These are phyloP conservation scores for Xanthorhoe spadicearia DNA, from an alignment of 2,888 invertebrate species.

Conservation along the genomic window DNA sequence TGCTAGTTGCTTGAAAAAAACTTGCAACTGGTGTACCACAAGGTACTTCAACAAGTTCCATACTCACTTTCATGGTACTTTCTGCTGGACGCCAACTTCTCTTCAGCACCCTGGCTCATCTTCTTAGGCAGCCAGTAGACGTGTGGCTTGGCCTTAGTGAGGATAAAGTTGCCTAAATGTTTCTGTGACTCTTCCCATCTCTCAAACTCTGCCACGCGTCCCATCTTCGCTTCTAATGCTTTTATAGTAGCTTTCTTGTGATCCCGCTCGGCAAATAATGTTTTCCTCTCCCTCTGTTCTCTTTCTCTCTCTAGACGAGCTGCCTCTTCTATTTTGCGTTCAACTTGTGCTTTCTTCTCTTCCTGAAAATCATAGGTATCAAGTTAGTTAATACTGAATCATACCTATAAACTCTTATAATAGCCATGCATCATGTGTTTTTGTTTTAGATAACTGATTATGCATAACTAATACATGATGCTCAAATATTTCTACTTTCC, in stretches of 20 bases:
- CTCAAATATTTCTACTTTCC: too few relatives aligned
- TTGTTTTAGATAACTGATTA: too few relatives aligned
- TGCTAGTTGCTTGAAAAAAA: too few relatives aligned
- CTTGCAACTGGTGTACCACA: neutral
- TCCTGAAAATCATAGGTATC: constrained; percentile 56
- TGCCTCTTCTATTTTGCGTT: constrained; percentile 96
- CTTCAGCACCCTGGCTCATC: constrained; percentile 88
- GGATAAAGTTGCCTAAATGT: constrained; percentile 91
- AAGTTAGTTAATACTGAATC: neutral
- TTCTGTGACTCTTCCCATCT: constrained; percentile 92
- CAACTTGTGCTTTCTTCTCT: constrained; percentile 89
- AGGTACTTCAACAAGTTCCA: neutral
- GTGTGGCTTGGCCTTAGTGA: constrained; percentile 93
- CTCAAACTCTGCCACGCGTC: constrained; percentile 93
- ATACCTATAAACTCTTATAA: neutral
- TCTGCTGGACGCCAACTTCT: constrained; percentile 87
- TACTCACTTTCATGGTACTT: constrained; percentile 87
- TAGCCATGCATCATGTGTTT: too few relatives aligned
- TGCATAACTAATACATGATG: too few relatives aligned
- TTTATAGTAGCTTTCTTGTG: constrained; percentile 95
- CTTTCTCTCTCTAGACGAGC: constrained; percentile 93
- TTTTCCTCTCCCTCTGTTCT: constrained; percentile 92
- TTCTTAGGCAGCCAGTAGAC: constrained; percentile 95
- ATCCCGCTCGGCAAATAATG: constrained; percentile 93
- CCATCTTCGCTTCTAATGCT: constrained; percentile 95